phyloP scores from a whole-genome alignment of 1,140 invertebrate species.

The Gonioctena quinquepunctata region DNA sequence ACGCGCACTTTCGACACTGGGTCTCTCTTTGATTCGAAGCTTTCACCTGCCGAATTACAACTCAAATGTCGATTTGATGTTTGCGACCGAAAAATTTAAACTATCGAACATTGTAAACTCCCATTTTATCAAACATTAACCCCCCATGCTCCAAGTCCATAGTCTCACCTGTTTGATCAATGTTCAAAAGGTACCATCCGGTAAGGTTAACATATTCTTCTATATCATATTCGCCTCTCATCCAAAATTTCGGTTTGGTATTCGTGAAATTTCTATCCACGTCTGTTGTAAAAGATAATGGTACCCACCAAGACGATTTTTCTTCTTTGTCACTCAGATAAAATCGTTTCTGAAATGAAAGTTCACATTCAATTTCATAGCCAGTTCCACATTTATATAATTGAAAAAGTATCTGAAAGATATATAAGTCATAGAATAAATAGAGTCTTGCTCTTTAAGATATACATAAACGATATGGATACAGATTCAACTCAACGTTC shows the following conservation, averaged over 20 bases:
- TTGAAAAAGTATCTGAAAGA: too few relatives aligned
- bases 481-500: background rate
- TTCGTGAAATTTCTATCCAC: constrained; percentile 48
- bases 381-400: background rate
- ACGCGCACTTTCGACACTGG: too few relatives aligned
- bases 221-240: constrained; percentile 38
- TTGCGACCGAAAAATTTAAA: too few relatives aligned
- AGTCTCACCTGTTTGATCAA: constrained; percentile 47
- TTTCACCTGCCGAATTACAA: too few relatives aligned
- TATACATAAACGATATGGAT: too few relatives aligned
- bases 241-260: constrained; percentile 48
- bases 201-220: constrained; percentile 30
- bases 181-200: constrained; percentile 48
- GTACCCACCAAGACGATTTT: constrained; percentile 60
- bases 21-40: too few relatives aligned
- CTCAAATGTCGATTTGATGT: too few relatives aligned
- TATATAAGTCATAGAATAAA: too few relatives aligned
- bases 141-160: too few relatives aligned
- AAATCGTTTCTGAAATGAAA: constrained; percentile 59
- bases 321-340: constrained; percentile 44
- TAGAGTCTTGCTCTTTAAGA: too few relatives aligned
- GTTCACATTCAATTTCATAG: background rate
- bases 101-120: too few relatives aligned
- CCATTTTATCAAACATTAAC: too few relatives aligned
- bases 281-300: constrained; percentile 61